Evolutionary conservation across 2,888 invertebrate species (phyloP).

Genomic region (Cacoxenus indagator): DNA sequence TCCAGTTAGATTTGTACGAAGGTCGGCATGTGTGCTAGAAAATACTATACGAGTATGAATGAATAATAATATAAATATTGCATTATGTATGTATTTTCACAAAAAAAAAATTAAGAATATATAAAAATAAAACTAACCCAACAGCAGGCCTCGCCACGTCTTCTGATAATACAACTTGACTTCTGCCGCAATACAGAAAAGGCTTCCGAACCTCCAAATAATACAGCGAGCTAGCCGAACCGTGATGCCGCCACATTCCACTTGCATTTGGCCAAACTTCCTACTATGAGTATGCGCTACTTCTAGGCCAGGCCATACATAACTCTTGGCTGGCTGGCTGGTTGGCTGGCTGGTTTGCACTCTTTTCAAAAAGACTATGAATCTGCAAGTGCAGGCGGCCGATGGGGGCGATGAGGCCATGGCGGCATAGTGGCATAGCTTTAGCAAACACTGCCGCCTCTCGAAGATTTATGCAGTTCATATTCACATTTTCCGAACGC

Average conservation of each 20-base stretch:
- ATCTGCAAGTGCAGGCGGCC: slow-evolving; percentile 4
- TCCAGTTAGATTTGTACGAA: no score
- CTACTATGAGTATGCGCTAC: slow-evolving; percentile 31
- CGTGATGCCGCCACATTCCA: slow-evolving; percentile 65
- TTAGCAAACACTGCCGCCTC: slow-evolving; percentile 60
- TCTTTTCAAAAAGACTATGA: slow-evolving; percentile 48
- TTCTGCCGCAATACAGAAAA: no score
- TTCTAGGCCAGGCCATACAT: slow-evolving; percentile 49
- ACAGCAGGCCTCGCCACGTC: not conserved
- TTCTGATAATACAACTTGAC: no score
- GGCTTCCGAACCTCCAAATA: no score
- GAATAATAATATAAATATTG: not conserved
- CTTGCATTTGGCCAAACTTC: slow-evolving; percentile 58
- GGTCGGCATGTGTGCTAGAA: no score
- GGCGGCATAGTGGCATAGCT: slow-evolving; percentile 39
- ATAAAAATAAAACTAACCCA: not conserved
- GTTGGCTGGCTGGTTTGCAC: slow-evolving; percentile 46
- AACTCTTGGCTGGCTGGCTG: slow-evolving; percentile 35
- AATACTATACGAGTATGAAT: not conserved
- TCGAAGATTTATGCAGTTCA: slow-evolving; percentile 68
- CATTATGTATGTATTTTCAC: not conserved
- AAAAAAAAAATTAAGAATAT: not conserved
- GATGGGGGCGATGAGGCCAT: not conserved
- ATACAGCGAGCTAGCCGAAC: slow-evolving; percentile 56
- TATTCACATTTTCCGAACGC: slow-evolving; percentile 67